These are phyloP conservation scores for Columba janthina DNA, from an alignment of 2,113 vertebrate species.

Conservation along the genomic window DNA sequence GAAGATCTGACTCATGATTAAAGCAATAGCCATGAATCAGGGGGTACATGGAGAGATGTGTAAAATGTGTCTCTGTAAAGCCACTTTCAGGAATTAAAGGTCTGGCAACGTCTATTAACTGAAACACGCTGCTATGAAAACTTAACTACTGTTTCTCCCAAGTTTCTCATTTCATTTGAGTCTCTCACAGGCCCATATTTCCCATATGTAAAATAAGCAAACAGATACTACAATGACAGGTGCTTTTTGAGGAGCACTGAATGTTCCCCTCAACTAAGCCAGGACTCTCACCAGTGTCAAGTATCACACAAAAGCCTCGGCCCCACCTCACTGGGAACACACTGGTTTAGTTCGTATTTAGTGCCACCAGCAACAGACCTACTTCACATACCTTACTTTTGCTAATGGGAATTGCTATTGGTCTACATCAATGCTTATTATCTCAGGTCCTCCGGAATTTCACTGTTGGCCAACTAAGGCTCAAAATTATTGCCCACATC, in stretches of 20 bases:
- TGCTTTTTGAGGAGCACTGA: background rate
- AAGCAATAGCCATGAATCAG: background rate
- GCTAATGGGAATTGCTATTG: background rate
- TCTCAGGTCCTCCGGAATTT: background rate
- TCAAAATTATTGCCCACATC: background rate
- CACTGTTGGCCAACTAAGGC: background rate
- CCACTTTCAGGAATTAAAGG: background rate
- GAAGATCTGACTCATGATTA: background rate
- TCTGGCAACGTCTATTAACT: background rate
- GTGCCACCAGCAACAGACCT: background rate
- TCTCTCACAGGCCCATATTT: background rate
- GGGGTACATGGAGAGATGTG: background rate
- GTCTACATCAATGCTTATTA: background rate
- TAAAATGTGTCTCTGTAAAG: background rate
- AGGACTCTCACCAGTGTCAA: background rate
- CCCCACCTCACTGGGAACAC: accelerated
- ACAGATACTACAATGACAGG: background rate
- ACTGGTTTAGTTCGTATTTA: background rate
- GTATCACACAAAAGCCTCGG: background rate
- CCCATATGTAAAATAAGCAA: background rate
- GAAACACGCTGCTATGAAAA: background rate
- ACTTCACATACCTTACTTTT: background rate
- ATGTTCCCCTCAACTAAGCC: background rate
- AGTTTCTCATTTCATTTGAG: background rate
- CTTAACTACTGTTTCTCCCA: background rate